A percentile compares a stretch with the other conserved stretches of the same genome.
phyloP scores from a whole-genome alignment of 2,113 vertebrate genomes.

The Gallinago media region DNA sequence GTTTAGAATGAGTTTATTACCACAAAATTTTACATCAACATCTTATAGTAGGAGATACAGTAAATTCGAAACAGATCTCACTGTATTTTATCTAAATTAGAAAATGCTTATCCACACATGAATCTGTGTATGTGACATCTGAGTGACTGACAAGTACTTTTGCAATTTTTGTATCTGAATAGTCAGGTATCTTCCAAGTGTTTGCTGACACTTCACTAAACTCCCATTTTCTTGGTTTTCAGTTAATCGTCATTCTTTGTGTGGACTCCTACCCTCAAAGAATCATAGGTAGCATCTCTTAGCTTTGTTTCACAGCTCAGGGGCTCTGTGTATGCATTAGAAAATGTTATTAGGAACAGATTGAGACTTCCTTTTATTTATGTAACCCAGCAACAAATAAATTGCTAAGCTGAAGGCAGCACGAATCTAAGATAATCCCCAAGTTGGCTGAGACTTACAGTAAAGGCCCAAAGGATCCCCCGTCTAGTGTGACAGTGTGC shows the following conservation, averaged over 20 bases:
- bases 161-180: background rate
- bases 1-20: background rate
- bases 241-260: background rate
- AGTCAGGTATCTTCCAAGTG: background rate
- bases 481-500: background rate
- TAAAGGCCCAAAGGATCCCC: background rate
- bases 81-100: background rate
- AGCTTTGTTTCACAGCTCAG: background rate
- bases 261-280: background rate
- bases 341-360: background rate
- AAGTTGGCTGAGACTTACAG: background rate
- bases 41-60: background rate
- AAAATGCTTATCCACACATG: background rate
- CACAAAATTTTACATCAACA: background rate
- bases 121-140: background rate
- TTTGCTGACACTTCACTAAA: background rate
- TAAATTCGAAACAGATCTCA: background rate
- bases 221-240: background rate
- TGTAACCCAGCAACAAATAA: background rate
- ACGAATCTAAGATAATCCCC: background rate
- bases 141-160: background rate
- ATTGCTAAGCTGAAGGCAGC: background rate
- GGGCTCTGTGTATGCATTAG: background rate
- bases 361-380: background rate
- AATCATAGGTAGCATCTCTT: background rate